A percentile compares a stretch with the other conserved stretches of the same genome.
Conservation (phyloP, 2,888 invertebrate species). For the Dasypogon diadema region DNA sequence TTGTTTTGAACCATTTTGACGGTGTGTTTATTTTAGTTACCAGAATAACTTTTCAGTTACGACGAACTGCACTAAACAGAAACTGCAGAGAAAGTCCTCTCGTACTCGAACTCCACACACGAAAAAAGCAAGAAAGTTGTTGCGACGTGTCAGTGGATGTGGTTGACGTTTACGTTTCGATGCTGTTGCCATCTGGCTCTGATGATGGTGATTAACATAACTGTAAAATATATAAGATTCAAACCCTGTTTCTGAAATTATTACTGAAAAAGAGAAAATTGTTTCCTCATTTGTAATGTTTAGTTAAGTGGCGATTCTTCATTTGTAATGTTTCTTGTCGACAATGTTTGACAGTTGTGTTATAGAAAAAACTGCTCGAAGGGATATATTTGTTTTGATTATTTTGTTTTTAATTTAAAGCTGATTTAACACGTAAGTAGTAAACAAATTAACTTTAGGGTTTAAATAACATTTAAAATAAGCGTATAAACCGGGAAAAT, state of each 20-base stretch:
- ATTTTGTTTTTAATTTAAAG: neutral
- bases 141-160: constrained; percentile 23
- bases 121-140: constrained; percentile 17
- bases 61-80: no score
- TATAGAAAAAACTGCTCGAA: no score
- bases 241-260: no score
- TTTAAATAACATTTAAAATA: no score
- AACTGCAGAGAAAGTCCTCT: neutral
- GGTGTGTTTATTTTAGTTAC: neutral
- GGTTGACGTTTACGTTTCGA: constrained; percentile 22
- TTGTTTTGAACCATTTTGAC: constrained; percentile 68
- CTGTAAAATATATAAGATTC: no score
- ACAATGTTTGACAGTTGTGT: no score
- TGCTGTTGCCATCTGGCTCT: neutral
- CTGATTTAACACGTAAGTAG: neutral
- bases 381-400: constrained; percentile 4
- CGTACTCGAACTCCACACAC: constrained; percentile 3
- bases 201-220: no score
- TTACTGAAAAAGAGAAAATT: no score
- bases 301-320: no score
- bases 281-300: no score
- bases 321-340: no score
- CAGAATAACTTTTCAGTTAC: neutral
- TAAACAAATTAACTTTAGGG: neutral
- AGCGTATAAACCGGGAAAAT: no score